Percentiles rank a stretch among this genome's conserved stretches.
phyloP scores from a whole-genome alignment of 1,140 invertebrate species.

The Nymphalis io region DNA sequence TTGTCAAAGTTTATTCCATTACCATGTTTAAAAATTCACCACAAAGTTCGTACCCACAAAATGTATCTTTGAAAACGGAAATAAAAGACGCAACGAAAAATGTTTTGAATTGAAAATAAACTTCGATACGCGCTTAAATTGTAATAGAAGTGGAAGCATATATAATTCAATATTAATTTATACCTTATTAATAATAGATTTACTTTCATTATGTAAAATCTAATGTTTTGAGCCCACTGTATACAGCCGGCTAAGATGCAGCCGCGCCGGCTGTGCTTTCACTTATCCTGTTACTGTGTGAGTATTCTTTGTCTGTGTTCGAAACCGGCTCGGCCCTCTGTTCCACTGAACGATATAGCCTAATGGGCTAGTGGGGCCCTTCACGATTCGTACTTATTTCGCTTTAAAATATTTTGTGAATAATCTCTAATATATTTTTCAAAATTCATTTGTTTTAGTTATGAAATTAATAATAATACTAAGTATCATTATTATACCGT shows the following conservation, averaged over 20 bases:
- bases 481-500: too few species aligned
- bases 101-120: slow-evolving; percentile 1
- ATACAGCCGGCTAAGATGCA: slow-evolving; percentile 7
- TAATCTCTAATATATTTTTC: background rate
- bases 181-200: slow-evolving; percentile 17
- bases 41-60: background rate
- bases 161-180: background rate
- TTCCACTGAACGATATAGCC: slow-evolving; percentile 38
- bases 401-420: background rate
- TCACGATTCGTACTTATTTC: slow-evolving; percentile 5
- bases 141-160: background rate
- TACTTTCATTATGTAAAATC: slow-evolving; percentile 34
- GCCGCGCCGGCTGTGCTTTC: slow-evolving; percentile 41
- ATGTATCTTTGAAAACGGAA: background rate
- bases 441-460: background rate
- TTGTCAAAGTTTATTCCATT: background rate
- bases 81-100: background rate
- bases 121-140: background rate
- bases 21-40: background rate
- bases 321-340: slow-evolving; percentile 29
- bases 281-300: slow-evolving; percentile 43
- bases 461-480: too few species aligned
- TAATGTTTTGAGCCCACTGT: slow-evolving; percentile 22
- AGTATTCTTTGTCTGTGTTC: slow-evolving; percentile 17
- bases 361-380: slow-evolving; percentile 19